These are phyloP conservation scores for Porites cylindrica DNA, from an alignment of 92 coral and sea anemone species.

Conservation along the genomic window DNA sequence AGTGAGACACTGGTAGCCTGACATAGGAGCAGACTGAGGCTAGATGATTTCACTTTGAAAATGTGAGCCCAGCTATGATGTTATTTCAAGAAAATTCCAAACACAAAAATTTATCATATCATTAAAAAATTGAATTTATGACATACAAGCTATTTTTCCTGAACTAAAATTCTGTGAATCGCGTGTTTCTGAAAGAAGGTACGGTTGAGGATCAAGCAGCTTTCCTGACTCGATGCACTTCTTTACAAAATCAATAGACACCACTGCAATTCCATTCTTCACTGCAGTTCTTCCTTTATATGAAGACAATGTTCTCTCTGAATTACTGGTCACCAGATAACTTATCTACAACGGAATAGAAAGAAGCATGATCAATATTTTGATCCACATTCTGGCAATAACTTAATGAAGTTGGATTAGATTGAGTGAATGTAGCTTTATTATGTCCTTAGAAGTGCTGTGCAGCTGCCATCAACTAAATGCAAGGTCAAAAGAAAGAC, in stretches of 20 bases:
- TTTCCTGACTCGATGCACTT: slow-evolving; percentile 65
- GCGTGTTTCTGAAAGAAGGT: slow-evolving; percentile 44
- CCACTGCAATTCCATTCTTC: slow-evolving; percentile 83
- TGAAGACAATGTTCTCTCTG: slow-evolving; percentile 72
- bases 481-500: too few species aligned
- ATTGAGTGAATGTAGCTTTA: too few species aligned
- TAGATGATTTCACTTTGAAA: too few species aligned
- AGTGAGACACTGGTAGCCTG: too few species aligned
- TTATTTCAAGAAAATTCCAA: too few species aligned
- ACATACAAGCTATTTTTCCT: slow-evolving; percentile 69
- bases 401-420: too few species aligned
- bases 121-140: not conserved
- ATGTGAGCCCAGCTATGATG: too few species aligned
- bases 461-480: too few species aligned
- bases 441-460: too few species aligned
- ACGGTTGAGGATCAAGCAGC: slow-evolving; percentile 69
- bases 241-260: slow-evolving; percentile 73
- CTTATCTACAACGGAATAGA: slow-evolving; percentile 61
- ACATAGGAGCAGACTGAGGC: too few species aligned
- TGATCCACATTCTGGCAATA: too few species aligned
- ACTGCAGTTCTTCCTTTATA: slow-evolving; percentile 91
- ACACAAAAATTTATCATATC: too few species aligned
- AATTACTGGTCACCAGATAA: slow-evolving; percentile 80
- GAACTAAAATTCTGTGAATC: slow-evolving; percentile 70
- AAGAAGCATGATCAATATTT: not conserved